These are phyloP conservation scores for Drosophila obscura DNA, from an alignment of 1,140 invertebrate genomes.

Conservation along the genomic window DNA sequence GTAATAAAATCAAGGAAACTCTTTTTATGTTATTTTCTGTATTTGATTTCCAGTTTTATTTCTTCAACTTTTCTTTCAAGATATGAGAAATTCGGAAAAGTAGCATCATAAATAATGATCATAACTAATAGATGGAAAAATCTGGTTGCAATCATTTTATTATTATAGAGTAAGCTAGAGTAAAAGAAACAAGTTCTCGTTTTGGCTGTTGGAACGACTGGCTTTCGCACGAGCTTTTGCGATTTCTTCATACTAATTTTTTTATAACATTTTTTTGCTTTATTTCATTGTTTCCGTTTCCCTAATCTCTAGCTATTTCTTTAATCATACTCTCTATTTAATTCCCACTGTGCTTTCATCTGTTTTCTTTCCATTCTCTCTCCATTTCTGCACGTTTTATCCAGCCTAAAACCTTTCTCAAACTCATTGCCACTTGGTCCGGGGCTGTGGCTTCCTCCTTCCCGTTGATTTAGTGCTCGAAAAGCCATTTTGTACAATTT, in stretches of 20 bases:
- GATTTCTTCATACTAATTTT: not conserved
- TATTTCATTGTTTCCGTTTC: not conserved
- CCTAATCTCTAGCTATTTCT: slow-evolving; percentile 2
- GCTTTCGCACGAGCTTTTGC: no score
- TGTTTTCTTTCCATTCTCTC: not conserved
- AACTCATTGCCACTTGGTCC: slow-evolving; percentile 30
- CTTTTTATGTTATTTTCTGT: slow-evolving; percentile 7
- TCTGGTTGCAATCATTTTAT: not conserved
- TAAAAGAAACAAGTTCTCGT: no score
- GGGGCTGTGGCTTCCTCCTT: not conserved
- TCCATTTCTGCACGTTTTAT: not conserved
- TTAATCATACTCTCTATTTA: no score
- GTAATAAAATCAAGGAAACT: slow-evolving; percentile 50
- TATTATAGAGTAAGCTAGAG: not conserved
- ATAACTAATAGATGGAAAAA: no score
- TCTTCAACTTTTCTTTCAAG: no score
- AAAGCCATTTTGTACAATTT: slow-evolving; percentile 81
- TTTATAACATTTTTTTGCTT: not conserved
- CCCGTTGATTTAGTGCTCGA: slow-evolving; percentile 68
- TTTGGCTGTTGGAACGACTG: no score
- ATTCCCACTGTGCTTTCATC: not conserved
- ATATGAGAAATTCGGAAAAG: no score
- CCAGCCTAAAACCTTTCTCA: slow-evolving; percentile 28
- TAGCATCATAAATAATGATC: no score
- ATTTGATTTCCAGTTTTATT: not conserved